Percentiles rank a stretch among this genome's conserved stretches.
Conservation (phyloP, 2,888 invertebrate genomes). For the Acleris emargana region DNA sequence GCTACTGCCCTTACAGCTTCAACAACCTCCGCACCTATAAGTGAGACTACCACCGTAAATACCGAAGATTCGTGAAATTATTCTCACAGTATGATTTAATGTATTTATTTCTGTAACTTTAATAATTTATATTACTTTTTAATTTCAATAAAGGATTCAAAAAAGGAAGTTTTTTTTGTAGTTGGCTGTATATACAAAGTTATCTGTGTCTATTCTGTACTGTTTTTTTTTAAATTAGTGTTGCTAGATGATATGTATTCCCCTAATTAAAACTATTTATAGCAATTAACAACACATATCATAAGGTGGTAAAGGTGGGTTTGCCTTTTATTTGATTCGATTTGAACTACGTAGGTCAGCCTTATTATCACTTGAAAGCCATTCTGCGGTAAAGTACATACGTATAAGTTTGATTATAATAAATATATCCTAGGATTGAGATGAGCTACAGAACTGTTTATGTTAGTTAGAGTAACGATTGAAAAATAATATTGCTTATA, state of each 20-base stretch:
- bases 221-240: not conserved
- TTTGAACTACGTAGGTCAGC: too few relatives aligned
- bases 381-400: too few relatives aligned
- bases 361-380: too few relatives aligned
- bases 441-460: too few relatives aligned
- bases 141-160: slow-evolving; percentile 24
- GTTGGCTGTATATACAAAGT: not conserved
- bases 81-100: slow-evolving; percentile 10
- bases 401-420: too few relatives aligned
- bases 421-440: too few relatives aligned
- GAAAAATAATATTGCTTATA: too few relatives aligned
- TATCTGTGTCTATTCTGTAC: not conserved
- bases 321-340: too few relatives aligned
- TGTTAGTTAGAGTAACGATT: too few relatives aligned
- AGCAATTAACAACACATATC: too few relatives aligned
- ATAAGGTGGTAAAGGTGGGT: too few relatives aligned
- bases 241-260: not conserved
- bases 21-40: slow-evolving; percentile 43
- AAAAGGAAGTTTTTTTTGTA: not conserved
- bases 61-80: not conserved
- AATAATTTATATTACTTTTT: slow-evolving; percentile 31
- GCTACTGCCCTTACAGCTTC: slow-evolving; percentile 42
- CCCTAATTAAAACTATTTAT: not conserved
- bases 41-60: slow-evolving; percentile 18
- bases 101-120: slow-evolving; percentile 27